Percentiles rank a stretch among this genome's conserved stretches.
These are phyloP conservation scores for Aproaerema taeniolella DNA, from an alignment of 2,888 invertebrate genomes.

Conservation along the genomic window DNA sequence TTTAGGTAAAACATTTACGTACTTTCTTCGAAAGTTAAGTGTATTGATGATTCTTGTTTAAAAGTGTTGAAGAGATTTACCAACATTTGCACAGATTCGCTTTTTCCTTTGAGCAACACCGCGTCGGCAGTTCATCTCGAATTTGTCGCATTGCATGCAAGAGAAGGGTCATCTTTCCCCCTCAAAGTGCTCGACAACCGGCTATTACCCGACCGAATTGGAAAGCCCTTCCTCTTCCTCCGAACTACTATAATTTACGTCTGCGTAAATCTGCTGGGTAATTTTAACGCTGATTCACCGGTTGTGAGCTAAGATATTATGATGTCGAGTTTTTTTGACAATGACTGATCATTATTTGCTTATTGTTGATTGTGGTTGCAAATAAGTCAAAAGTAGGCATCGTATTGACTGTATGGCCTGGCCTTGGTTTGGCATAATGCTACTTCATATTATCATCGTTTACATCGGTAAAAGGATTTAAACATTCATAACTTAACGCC, in stretches of 20 bases:
- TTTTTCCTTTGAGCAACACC: no score
- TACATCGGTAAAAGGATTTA: no score
- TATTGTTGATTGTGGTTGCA: slow-evolving; percentile 20
- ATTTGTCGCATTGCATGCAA: slow-evolving; percentile 57
- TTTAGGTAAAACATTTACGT: not conserved
- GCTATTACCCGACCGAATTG: slow-evolving; percentile 46
- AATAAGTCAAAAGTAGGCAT: slow-evolving; percentile 13
- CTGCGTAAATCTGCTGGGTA: slow-evolving; percentile 32
- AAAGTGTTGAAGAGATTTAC: no score
- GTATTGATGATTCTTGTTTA: no score
- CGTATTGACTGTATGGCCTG: slow-evolving; percentile 16
- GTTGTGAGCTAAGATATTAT: slow-evolving; percentile 41
- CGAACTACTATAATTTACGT: not conserved
- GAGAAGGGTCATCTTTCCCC: slow-evolving; percentile 51
- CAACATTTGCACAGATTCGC: no score
- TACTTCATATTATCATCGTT: no score
- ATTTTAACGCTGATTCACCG: slow-evolving; percentile 54
- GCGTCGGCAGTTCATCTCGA: slow-evolving; percentile 49
- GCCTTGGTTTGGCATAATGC: no score
- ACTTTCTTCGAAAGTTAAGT: not conserved
- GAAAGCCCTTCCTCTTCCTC: slow-evolving; percentile 29
- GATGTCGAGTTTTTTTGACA: slow-evolving; percentile 30
- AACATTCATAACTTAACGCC: no score
- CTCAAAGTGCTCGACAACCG: slow-evolving; percentile 37
- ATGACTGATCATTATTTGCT: slow-evolving; percentile 31